These are phyloP conservation scores for Malthinus seriepunctatus DNA, from an alignment of 2,888 invertebrate species.

Conservation along the genomic window DNA sequence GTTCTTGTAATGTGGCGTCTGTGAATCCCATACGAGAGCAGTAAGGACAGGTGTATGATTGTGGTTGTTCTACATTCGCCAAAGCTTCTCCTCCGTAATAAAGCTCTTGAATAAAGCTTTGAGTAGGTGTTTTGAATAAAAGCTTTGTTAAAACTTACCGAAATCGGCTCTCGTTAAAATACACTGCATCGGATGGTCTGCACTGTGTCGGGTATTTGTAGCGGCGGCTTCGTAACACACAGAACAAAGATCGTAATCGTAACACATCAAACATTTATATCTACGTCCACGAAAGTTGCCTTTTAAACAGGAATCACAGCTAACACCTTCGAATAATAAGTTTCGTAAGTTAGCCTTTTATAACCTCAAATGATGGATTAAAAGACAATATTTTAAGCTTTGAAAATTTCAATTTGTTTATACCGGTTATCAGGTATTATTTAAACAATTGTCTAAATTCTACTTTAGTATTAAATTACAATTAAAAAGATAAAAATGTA, in stretches of 20 bases:
- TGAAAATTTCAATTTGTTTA: no score
- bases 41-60: conserved; percentile 97
- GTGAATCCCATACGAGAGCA: conserved; percentile 97
- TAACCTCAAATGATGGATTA: no score
- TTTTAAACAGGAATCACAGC: conserved; percentile 99
- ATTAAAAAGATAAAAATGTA: no score
- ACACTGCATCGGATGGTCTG: conserved; percentile 99
- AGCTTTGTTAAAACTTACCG: conserved; percentile 58
- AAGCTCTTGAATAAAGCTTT: conserved; percentile 64
- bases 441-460: no score
- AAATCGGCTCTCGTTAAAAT: conserved; percentile 96
- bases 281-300: conserved; percentile 96
- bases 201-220: conserved; percentile 88
- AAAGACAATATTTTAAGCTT: no score
- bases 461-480: no score
- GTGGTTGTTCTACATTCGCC: conserved; percentile 87
- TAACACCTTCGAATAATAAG: conserved; percentile 77
- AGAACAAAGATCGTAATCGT: conserved; percentile 98
- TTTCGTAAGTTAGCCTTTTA: no score
- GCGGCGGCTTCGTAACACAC: conserved; percentile 93
- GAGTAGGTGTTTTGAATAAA: no score
- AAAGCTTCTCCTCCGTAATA: conserved; percentile 95
- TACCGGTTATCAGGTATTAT: no score
- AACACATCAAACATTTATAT: conserved; percentile 98
- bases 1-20: conserved; percentile 87